Evolutionary conservation across 2,113 vertebrate species (phyloP).

Genomic region (Delphinus delphis): DNA sequence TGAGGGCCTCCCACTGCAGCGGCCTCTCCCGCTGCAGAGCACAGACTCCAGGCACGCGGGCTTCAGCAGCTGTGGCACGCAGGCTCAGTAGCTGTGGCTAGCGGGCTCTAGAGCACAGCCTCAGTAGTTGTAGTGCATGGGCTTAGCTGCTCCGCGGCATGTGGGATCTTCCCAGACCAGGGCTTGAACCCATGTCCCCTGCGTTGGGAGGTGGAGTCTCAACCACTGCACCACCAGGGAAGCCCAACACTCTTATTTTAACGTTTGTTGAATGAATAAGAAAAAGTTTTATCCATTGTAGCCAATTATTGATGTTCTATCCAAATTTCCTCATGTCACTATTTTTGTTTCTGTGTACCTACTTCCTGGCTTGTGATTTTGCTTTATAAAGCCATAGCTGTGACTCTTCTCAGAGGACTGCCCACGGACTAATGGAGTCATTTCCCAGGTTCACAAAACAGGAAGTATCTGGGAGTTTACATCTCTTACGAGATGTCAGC

Average conservation of each 20-base stretch:
- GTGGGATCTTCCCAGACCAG: too few relatives aligned
- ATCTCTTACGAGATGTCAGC: neutral
- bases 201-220: too few relatives aligned
- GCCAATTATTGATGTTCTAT: neutral
- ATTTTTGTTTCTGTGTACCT: neutral
- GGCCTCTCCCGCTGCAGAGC: too few relatives aligned
- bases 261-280: neutral
- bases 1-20: too few relatives aligned
- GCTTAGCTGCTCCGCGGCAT: too few relatives aligned
- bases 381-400: neutral
- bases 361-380: neutral
- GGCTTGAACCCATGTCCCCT: too few relatives aligned
- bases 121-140: too few relatives aligned
- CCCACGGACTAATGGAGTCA: neutral
- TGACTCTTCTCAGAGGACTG: neutral
- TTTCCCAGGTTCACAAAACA: neutral
- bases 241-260: neutral
- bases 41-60: too few relatives aligned
- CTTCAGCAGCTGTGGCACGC: too few relatives aligned
- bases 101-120: too few relatives aligned
- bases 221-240: too few relatives aligned
- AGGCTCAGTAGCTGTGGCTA: too few relatives aligned
- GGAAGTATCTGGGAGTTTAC: neutral
- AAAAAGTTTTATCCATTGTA: neutral
- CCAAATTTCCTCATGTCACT: neutral